Evolutionary conservation across 2,113 vertebrate species (phyloP).

Genomic region (Cephalopholis sonnerati): DNA sequence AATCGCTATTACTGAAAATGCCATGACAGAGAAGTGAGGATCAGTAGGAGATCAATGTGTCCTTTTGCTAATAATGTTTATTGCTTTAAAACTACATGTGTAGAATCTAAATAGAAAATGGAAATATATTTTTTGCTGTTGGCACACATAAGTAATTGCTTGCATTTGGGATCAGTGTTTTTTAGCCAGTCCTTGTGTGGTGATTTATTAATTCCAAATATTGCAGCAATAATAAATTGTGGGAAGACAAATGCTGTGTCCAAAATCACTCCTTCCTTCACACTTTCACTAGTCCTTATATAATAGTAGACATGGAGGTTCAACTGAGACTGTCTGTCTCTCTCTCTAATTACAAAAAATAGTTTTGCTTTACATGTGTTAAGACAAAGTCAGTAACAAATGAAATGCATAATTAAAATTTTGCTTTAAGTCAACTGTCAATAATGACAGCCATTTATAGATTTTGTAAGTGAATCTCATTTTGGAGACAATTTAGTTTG

Average conservation of each 20-base stretch:
- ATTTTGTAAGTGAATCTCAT: not conserved
- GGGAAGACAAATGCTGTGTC: not conserved
- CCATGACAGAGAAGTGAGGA: conserved; percentile 43
- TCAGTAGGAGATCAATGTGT: conserved; percentile 17
- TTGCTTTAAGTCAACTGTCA: not conserved
- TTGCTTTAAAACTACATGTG: not conserved
- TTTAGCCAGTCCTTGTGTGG: not conserved
- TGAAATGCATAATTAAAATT: not conserved
- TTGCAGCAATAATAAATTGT: not conserved
- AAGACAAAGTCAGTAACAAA: not conserved
- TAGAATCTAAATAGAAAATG: not conserved
- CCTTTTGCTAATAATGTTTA: conserved; percentile 1
- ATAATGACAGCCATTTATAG: not conserved
- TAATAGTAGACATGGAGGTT: not conserved
- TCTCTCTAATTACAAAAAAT: not conserved
- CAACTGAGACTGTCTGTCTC: not conserved
- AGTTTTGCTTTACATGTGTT: not conserved
- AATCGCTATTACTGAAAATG: conserved; percentile 57
- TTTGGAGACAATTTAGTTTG: not conserved
- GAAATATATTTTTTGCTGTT: not conserved
- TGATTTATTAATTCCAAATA: conserved; percentile 5
- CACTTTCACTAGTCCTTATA: not conserved
- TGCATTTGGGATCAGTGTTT: not conserved
- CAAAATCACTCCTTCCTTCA: not conserved
- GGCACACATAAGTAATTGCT: not conserved